These are phyloP conservation scores for Helicoverpa assulta DNA, from an alignment of 2,888 invertebrate genomes.

Conservation along the genomic window DNA sequence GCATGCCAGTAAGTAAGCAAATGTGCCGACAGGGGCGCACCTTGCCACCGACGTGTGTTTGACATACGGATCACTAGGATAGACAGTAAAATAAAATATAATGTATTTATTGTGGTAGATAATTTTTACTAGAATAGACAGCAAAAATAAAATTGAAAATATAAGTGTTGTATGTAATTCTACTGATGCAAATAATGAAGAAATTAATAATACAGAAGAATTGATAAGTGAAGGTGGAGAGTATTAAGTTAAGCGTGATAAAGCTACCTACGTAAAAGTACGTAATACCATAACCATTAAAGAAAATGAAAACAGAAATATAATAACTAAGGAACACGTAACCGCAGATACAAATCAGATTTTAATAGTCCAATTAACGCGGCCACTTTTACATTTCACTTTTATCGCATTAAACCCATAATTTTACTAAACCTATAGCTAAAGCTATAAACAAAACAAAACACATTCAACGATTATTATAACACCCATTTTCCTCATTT, in stretches of 20 bases:
- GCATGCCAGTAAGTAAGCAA: constrained; percentile 56
- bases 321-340: not conserved
- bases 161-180: not conserved
- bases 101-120: too few species aligned
- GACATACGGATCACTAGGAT: constrained; percentile 27
- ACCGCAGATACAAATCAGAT: not conserved
- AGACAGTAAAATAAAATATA: not conserved
- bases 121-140: too few species aligned
- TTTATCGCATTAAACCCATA: constrained; percentile 1
- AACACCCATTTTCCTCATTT: not conserved
- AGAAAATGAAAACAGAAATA: not conserved
- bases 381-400: not conserved
- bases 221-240: not conserved
- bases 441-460: not conserved
- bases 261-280: too few species aligned
- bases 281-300: not conserved
- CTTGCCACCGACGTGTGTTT: constrained; percentile 34
- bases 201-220: not conserved
- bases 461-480: not conserved
- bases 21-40: constrained; percentile 50
- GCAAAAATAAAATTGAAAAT: too few species aligned
- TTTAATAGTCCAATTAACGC: constrained; percentile 2
- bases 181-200: not conserved
- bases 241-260: too few species aligned
- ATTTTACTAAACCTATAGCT: not conserved